A percentile compares a stretch with the other conserved stretches of the same genome.
phyloP scores from a whole-genome alignment of 1,140 invertebrate genomes.

The Heliconius himera region DNA sequence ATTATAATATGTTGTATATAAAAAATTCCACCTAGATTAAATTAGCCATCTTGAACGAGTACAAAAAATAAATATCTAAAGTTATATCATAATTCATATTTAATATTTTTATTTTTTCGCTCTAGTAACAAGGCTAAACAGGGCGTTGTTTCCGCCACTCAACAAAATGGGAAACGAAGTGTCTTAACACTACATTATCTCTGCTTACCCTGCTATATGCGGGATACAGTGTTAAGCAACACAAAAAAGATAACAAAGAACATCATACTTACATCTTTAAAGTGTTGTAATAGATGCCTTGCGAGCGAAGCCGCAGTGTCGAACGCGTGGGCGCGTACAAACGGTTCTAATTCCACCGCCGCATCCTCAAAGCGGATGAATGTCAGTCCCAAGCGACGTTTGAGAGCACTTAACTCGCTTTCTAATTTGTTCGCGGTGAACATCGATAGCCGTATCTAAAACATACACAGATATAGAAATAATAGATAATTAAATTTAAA shows the following conservation, averaged over 20 bases:
- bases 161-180: too few relatives aligned
- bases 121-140: too few relatives aligned
- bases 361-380: conserved; percentile 98
- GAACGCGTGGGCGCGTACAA: conserved; percentile 92
- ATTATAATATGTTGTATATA: too few relatives aligned
- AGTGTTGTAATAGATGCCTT: conserved; percentile 90
- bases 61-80: too few relatives aligned
- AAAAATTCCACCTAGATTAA: too few relatives aligned
- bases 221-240: not conserved
- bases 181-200: too few relatives aligned
- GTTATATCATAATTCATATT: too few relatives aligned
- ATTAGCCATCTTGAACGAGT: too few relatives aligned
- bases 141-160: too few relatives aligned
- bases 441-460: conserved; percentile 90
- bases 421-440: conserved; percentile 90
- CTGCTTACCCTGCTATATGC: too few relatives aligned
- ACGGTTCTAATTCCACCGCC: conserved; percentile 94
- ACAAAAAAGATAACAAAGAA: not conserved
- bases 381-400: conserved; percentile 92
- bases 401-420: conserved; percentile 87
- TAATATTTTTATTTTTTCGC: too few relatives aligned
- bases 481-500: too few relatives aligned
- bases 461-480: conserved; percentile 35
- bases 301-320: conserved; percentile 93
- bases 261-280: conserved; percentile 85